Percentiles rank a stretch among this genome's conserved stretches.
Conservation (phyloP, 2,113 vertebrate genomes). For the Phaetusa simplex region DNA sequence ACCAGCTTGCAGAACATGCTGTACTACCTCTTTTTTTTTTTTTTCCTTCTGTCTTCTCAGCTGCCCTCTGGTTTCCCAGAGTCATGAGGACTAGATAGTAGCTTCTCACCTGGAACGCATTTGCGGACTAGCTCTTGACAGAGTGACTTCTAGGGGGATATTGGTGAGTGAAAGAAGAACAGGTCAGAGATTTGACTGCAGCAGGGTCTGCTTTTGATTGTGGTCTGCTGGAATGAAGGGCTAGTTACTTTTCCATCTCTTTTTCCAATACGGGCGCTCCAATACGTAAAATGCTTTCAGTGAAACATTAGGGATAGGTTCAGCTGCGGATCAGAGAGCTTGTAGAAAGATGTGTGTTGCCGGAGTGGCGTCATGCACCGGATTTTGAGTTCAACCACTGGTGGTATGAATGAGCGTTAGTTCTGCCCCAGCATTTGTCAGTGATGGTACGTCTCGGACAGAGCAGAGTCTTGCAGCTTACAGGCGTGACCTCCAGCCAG, state of each 20-base stretch:
- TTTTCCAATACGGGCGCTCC: not conserved
- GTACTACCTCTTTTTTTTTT: not conserved
- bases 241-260: not conserved
- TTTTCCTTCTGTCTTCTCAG: not conserved
- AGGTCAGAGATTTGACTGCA: not conserved
- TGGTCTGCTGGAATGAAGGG: not conserved
- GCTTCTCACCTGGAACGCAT: not conserved
- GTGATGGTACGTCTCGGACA: too few relatives aligned
- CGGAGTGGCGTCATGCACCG: not conserved
- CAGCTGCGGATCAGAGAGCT: not conserved
- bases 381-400: not conserved
- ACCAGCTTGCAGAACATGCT: not conserved
- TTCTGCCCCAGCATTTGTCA: not conserved
- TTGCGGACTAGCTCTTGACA: not conserved
- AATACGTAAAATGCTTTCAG: not conserved
- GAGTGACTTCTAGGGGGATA: not conserved
- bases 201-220: not conserved
- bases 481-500: not conserved
- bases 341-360: not conserved
- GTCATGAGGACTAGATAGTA: not conserved
- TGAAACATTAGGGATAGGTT: not conserved
- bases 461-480: not conserved
- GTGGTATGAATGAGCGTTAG: not conserved
- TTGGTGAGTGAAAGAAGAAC: not conserved
- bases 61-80: not conserved